Conservation (phyloP, 1,140 invertebrate species). For the Ceratosolen solmsi region DNA sequence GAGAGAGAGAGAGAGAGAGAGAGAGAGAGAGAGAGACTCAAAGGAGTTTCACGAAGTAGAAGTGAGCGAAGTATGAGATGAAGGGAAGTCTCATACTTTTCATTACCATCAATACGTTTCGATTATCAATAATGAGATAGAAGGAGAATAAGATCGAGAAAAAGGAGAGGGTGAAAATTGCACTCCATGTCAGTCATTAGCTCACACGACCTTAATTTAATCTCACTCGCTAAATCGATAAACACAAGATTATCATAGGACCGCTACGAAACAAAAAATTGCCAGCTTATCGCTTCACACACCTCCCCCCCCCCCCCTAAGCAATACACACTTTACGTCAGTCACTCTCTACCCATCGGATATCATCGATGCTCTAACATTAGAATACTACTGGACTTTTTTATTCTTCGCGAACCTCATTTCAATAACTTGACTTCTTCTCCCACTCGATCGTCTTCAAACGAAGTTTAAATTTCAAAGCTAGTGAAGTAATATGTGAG, state of each 20-base stretch:
- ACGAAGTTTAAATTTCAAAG: not conserved
- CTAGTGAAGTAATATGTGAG: too few species aligned
- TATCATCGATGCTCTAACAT: not conserved
- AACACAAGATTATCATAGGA: not conserved
- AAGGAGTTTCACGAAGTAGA: not conserved
- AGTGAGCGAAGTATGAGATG: not conserved
- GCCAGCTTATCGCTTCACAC: not conserved
- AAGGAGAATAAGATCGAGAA: not conserved
- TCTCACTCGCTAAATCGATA: not conserved
- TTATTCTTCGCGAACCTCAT: not conserved
- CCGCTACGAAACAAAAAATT: not conserved
- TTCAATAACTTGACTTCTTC: not conserved
- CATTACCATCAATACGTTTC: not conserved
- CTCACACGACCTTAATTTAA: slow-evolving; percentile 11
- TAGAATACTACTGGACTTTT: too few species aligned
- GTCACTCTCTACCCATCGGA: not conserved
- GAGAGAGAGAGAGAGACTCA: not conserved
- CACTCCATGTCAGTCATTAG: not conserved
- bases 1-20: not conserved
- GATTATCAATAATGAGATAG: not conserved
- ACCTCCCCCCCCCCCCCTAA: too few species aligned
- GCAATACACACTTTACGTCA: not conserved
- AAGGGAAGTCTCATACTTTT: not conserved
- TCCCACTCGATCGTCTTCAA: not conserved
- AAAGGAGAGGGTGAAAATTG: not conserved